A percentile compares a stretch with the other conserved stretches of the same genome.
Conservation (phyloP, 1,140 invertebrate species). For the Littorina saxatilis region DNA sequence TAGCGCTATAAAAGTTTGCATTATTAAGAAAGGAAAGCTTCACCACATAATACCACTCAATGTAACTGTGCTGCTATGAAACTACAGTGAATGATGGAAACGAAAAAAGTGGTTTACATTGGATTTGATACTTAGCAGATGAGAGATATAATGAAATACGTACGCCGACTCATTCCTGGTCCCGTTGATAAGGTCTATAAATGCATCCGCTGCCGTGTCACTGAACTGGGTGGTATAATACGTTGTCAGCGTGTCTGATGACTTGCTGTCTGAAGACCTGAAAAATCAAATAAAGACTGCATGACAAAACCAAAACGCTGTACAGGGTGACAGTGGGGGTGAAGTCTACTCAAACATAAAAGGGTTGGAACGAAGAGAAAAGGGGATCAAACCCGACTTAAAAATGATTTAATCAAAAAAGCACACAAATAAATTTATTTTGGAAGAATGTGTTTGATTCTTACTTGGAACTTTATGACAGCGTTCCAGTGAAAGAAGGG, state of each 20-base stretch:
- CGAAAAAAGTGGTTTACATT: no score
- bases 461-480: no score
- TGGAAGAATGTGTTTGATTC: no score
- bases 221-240: conserved; percentile 35
- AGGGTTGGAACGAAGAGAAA: neutral
- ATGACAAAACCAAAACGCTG: neutral
- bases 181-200: conserved; percentile 45
- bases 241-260: conserved; percentile 41
- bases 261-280: neutral
- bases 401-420: neutral
- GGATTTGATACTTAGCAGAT: no score
- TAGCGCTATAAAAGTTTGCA: no score
- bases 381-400: neutral
- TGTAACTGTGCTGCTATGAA: no score
- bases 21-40: no score
- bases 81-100: no score
- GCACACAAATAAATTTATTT: neutral
- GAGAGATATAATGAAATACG: no score
- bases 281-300: neutral
- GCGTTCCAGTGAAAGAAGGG: no score
- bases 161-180: conserved; percentile 43
- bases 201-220: neutral
- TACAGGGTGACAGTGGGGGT: no score
- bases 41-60: no score
- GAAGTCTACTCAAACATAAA: neutral